Conservation (phyloP, 1,140 invertebrate genomes). For the Sycophaga agraensis region DNA sequence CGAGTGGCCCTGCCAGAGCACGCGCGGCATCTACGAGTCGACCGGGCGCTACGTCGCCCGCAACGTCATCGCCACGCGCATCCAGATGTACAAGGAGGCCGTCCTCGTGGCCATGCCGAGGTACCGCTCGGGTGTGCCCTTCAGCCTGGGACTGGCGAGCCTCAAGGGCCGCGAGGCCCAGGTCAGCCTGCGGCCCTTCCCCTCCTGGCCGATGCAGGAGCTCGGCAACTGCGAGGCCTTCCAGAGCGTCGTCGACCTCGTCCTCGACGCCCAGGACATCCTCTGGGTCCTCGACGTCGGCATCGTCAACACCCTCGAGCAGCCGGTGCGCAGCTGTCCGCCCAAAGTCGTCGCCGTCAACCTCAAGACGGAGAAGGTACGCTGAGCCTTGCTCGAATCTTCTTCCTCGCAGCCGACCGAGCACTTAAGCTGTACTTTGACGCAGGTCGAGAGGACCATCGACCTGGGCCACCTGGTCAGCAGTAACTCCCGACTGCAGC, state of each 20-base stretch:
- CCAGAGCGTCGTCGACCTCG: slow-evolving; percentile 65
- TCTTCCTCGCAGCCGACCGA: too few species aligned
- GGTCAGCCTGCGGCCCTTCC: slow-evolving; percentile 59
- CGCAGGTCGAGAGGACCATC: slow-evolving; percentile 58
- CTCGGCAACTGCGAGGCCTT: slow-evolving; percentile 65
- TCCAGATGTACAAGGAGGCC: slow-evolving; percentile 62
- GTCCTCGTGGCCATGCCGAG: slow-evolving; percentile 63
- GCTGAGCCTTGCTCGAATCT: background rate
- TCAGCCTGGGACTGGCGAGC: slow-evolving; percentile 62
- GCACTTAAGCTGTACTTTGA: background rate
- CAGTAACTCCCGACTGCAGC: too few species aligned
- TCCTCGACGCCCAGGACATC: slow-evolving; percentile 62
- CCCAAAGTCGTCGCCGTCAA: slow-evolving; percentile 70
- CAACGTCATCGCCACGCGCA: slow-evolving; percentile 64
- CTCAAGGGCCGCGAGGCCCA: slow-evolving; percentile 54
- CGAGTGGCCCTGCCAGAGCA: slow-evolving; percentile 61
- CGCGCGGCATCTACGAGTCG: slow-evolving; percentile 62
- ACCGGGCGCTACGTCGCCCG: slow-evolving; percentile 61
- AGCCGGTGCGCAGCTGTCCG: slow-evolving; percentile 63
- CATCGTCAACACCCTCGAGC: slow-evolving; percentile 65
- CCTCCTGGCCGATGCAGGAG: slow-evolving; percentile 65
- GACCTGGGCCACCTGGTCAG: slow-evolving; percentile 59
- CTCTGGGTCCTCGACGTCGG: slow-evolving; percentile 71
- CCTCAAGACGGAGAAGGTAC: slow-evolving; percentile 58
- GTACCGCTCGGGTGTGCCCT: slow-evolving; percentile 63